These are phyloP conservation scores for Aphelocoma californica DNA, from an alignment of 2,797 vertebrate genomes.

Conservation along the genomic window DNA sequence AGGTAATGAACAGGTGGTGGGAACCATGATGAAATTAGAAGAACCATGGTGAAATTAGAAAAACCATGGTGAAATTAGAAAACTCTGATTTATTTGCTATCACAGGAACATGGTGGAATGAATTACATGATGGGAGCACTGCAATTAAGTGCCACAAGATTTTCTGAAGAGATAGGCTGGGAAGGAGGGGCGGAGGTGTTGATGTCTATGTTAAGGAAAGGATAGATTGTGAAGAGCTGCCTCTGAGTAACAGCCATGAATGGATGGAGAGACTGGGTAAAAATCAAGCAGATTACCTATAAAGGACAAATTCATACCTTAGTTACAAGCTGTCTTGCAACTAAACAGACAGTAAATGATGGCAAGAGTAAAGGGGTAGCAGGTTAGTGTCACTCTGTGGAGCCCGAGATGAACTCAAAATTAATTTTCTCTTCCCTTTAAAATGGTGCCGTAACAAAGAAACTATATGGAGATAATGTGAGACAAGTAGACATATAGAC, in stretches of 20 bases:
- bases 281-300: not conserved
- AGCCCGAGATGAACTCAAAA: not conserved
- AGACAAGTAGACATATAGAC: not conserved
- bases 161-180: not conserved
- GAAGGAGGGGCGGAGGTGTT: not conserved
- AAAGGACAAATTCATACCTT: not conserved
- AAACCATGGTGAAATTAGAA: not conserved
- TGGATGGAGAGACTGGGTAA: not conserved
- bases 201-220: not conserved
- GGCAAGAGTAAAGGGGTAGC: not conserved
- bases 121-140: not conserved
- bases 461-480: not conserved
- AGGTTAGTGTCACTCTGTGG: not conserved
- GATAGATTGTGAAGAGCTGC: not conserved
- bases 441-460: not conserved
- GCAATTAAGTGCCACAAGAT: not conserved
- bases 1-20: not conserved
- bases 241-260: not conserved
- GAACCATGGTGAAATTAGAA: not conserved
- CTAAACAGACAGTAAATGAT: not conserved
- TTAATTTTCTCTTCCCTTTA: not conserved
- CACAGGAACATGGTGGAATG: not conserved
- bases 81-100: not conserved
- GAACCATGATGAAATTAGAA: not conserved
- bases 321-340: not conserved